Evolutionary conservation across 2,888 invertebrate genomes (phyloP), one percentile per base, ranked within the genome.

Genomic region (Synergus umbraculus): DNA sequence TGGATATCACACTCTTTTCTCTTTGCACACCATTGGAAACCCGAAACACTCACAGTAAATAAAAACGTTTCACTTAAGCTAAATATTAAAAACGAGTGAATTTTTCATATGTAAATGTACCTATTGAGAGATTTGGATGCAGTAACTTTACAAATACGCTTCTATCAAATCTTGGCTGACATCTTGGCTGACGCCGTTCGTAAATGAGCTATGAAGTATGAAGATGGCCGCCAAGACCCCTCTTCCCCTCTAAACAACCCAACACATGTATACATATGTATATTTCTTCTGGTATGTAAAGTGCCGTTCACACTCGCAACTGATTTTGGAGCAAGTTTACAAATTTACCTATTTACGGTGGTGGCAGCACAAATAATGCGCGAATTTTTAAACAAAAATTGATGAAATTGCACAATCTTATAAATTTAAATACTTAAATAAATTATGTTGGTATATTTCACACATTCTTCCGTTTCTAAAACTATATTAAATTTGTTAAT

Each of bases 111-210:
- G 37, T n/a, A 54, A 54, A n/a, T 37, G 15, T 73, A 73, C 73
- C 73, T 73, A 54, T n/a, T 73, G 37, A 73, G 37, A 54, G 37
- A 54, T 58, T 73, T 37, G 37, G 54, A 73, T 54, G 49, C 73
- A 54, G 15, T 54, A 79, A 77, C 79, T 83, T 82, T 79, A 79
- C 77, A 84, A 85, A 85, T 88, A 87, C 88, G 87, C 88, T 89
- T 88, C 79, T 83, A 82, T 76, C 77, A 76, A 76, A 82, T 82
- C 82, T 46, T 73, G 78, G 82, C 85, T 82, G 85, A 85, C 85
- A 85, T 85, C 84, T 85, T 85, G 82, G 80, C 44, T 83, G 83
- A 84, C 85, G 85, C 83, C 83, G 83, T 54, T 2, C 15, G 73
- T 37, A 10, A 15, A 22, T 85, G 83, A 83, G 82, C 76, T 77